Conservation (phyloP, 2,888 invertebrate genomes). For the Dicranocentrus wangi region DNA sequence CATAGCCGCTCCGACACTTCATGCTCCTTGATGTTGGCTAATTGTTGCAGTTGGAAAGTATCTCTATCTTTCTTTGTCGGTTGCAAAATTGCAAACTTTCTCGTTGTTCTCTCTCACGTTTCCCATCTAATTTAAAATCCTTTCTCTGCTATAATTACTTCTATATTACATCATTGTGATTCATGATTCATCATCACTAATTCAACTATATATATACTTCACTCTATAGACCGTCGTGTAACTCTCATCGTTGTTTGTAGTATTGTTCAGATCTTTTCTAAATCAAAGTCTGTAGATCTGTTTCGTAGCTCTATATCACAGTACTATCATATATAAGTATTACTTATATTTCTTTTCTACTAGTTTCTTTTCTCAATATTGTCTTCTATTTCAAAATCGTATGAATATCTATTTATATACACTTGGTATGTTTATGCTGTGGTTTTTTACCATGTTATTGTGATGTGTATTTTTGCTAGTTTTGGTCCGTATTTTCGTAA, state of each 20-base stretch:
- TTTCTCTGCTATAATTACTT: constrained; percentile 8
- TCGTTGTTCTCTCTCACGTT: constrained; percentile 40
- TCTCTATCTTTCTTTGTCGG: constrained; percentile 48
- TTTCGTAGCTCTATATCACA: too few species aligned
- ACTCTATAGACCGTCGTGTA: not conserved
- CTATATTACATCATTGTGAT: constrained; percentile 8
- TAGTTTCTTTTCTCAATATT: too few species aligned
- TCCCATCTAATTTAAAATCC: constrained; percentile 33
- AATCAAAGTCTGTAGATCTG: too few species aligned
- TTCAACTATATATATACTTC: not conserved
- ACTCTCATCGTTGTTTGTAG: not conserved
- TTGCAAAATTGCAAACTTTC: not conserved
- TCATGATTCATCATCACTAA: constrained; percentile 6
- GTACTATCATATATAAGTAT: too few species aligned
- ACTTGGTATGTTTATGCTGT: too few species aligned
- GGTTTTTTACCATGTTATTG: too few species aligned
- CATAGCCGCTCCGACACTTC: constrained; percentile 44
- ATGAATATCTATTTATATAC: too few species aligned
- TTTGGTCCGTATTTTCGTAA: too few species aligned
- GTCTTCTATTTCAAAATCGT: too few species aligned
- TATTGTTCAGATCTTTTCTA: not conserved
- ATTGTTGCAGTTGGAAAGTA: constrained; percentile 62
- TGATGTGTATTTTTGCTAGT: too few species aligned
- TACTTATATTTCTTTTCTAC: too few species aligned
- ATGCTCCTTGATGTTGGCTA: constrained; percentile 63